Evolutionary conservation across 2,113 vertebrate genomes (phyloP), one percentile per base, ranked within the genome.

Genomic region (Coracopsis vasa): DNA sequence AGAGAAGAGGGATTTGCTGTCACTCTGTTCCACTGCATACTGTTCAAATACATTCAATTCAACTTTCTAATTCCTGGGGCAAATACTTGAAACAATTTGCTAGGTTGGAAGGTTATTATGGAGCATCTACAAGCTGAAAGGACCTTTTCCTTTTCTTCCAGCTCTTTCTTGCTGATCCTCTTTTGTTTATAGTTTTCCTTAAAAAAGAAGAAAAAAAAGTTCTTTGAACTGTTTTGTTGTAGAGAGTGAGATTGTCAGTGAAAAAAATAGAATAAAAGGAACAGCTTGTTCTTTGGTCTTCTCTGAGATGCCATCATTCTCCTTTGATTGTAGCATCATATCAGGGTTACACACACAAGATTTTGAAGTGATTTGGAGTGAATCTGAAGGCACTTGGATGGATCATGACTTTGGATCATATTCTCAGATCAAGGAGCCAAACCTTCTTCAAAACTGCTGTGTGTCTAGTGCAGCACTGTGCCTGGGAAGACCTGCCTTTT

Each of bases 241-340:
- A 91, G 80, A 92, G 93, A 87, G 87, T 97, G 96, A 98, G 60
- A 95, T 97, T 80, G 97, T 95, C 73, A 71, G 33, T 13, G 54
- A n/a, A 70, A 91, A 91, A 42, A 78, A 86, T 70, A 37, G 50
- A 5, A n/a, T 53, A 60, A 28, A 88, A 56, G 11, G 13, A 89
- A n/a, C 77, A 94, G 70, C 71, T 81, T 82, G 80, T 83, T 79
- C 92, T 90, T 95, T 95, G 82, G 91, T 87, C 51, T 92, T 89
- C 81, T 94, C 45, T 75, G 88, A 92, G 64, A 58, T 96, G 78
- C 51, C 67, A 72, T 89, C 50, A 15, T 51, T 92, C 48, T 84
- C 35, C 29, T 97, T 88, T 88, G 74, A 74, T 95, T 87, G 89
- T 75, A 78, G 66, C 64, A 42, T 94, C 37, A 2, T 82, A 54